Percentiles rank a stretch among this genome's conserved stretches.
These are phyloP conservation scores for Sceloporus undulatus DNA, from an alignment of 2,113 vertebrate species.

Conservation along the genomic window DNA sequence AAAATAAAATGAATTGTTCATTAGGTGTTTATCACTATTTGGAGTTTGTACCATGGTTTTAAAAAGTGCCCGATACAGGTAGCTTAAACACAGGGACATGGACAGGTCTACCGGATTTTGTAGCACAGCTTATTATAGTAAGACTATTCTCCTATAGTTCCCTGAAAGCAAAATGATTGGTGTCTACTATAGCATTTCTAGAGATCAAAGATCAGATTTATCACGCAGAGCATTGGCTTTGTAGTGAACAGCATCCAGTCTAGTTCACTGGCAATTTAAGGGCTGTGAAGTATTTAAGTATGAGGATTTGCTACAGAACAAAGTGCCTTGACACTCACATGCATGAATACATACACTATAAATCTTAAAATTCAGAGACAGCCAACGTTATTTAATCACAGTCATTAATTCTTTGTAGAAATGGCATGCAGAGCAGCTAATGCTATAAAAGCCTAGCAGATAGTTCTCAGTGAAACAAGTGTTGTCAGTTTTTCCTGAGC, in stretches of 20 bases:
- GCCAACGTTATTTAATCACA: neutral
- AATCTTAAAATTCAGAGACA: neutral
- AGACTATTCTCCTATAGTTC: neutral
- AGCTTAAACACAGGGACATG: neutral
- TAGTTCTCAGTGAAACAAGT: neutral
- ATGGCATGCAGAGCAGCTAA: neutral
- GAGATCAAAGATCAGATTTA: neutral
- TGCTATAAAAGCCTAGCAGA: neutral
- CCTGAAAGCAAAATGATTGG: constrained; percentile 14
- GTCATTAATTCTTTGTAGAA: neutral
- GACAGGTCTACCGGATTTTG: neutral
- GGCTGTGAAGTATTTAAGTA: neutral
- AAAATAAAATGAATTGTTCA: neutral
- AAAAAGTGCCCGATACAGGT: neutral
- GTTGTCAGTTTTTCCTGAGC: neutral
- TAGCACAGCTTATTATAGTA: neutral
- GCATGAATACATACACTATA: no score
- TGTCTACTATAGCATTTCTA: neutral
- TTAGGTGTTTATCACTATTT: fast-evolving
- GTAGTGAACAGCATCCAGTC: neutral
- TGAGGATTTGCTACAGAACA: neutral
- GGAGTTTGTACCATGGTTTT: neutral
- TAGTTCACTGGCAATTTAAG: neutral
- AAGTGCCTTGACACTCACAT: neutral
- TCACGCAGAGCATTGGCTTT: neutral